These are phyloP conservation scores for Panopea generosa DNA, from an alignment of 2,888 invertebrate species.

Conservation along the genomic window DNA sequence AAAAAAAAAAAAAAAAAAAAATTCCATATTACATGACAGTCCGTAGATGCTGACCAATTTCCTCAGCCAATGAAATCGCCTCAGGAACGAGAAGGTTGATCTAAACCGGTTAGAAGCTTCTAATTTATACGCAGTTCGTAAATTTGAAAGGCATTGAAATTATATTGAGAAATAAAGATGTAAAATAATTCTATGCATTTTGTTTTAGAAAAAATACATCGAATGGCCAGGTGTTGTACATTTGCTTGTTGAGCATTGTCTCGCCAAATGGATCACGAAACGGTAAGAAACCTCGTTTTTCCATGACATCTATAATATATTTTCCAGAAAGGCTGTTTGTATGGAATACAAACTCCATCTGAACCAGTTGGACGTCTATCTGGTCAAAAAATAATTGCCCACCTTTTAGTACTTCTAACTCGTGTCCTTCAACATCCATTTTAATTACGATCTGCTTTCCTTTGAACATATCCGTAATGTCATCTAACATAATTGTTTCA, in stretches of 20 bases:
- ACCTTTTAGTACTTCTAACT: too few relatives aligned
- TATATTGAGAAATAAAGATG: too few relatives aligned
- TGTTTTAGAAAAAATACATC: slow-evolving; percentile 74
- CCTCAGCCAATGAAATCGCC: too few relatives aligned
- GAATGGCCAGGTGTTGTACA: slow-evolving; percentile 69
- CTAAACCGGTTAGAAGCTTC: too few relatives aligned
- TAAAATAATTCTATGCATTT: too few relatives aligned
- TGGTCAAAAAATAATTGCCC: slow-evolving; percentile 62
- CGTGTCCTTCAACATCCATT: slow-evolving; percentile 76
- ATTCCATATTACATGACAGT: too few relatives aligned
- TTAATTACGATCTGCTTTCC: slow-evolving; percentile 67
- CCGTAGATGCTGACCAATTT: too few relatives aligned
- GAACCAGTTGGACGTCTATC: slow-evolving; percentile 64
- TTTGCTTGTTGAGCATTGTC: slow-evolving; percentile 41
- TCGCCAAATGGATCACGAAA: slow-evolving; percentile 38
- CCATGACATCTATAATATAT: slow-evolving; percentile 56
- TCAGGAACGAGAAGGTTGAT: too few relatives aligned
- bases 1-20: too few relatives aligned
- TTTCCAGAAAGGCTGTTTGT: slow-evolving; percentile 48
- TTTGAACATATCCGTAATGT: slow-evolving; percentile 59
- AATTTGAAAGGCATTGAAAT: too few relatives aligned
- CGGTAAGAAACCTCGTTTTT: slow-evolving; percentile 67
- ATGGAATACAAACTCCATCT: slow-evolving; percentile 75
- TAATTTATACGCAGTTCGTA: too few relatives aligned
- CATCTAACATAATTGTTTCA: slow-evolving; percentile 67